phyloP scores from a whole-genome alignment of 2,113 vertebrate genomes.

The Pseudorhombus dupliciocellatus region DNA sequence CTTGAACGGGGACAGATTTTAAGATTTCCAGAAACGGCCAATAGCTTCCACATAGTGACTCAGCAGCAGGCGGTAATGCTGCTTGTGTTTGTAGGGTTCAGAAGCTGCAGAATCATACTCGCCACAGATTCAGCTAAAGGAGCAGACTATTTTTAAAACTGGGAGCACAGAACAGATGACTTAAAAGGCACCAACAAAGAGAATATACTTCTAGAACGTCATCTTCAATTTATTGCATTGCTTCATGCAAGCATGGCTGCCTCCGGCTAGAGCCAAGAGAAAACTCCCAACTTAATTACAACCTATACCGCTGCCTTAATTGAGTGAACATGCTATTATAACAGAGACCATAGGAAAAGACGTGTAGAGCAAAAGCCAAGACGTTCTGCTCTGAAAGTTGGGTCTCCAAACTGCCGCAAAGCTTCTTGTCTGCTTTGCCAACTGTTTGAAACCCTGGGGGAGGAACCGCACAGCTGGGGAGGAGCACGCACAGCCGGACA shows the following conservation, averaged over 20 bases:
- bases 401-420: slow-evolving; percentile 35
- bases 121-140: slow-evolving; percentile 53
- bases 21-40: slow-evolving; percentile 12
- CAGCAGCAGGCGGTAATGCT: slow-evolving; percentile 50
- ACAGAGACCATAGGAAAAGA: slow-evolving; percentile 29
- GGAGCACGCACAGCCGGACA: slow-evolving; percentile 5
- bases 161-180: slow-evolving; percentile 31
- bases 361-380: slow-evolving; percentile 35
- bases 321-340: slow-evolving; percentile 62
- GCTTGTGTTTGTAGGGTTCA: slow-evolving; percentile 49
- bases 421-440: slow-evolving; percentile 40
- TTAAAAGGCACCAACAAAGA: slow-evolving; percentile 39
- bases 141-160: slow-evolving; percentile 56
- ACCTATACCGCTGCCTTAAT: slow-evolving; percentile 66
- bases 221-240: slow-evolving; percentile 53
- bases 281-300: slow-evolving; percentile 68
- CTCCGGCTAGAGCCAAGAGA: slow-evolving; percentile 48
- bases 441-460: slow-evolving; percentile 54
- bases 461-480: slow-evolving; percentile 32
- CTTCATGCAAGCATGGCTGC: slow-evolving; percentile 33
- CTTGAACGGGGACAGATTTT: slow-evolving; percentile 19
- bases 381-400: slow-evolving; percentile 35
- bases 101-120: slow-evolving; percentile 41
- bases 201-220: slow-evolving; percentile 34
- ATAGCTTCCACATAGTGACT: slow-evolving; percentile 51